Percentiles rank a stretch among this genome's conserved stretches.
These are phyloP conservation scores for Heteronetta atricapilla DNA, from an alignment of 2,113 vertebrate species.

Conservation along the genomic window DNA sequence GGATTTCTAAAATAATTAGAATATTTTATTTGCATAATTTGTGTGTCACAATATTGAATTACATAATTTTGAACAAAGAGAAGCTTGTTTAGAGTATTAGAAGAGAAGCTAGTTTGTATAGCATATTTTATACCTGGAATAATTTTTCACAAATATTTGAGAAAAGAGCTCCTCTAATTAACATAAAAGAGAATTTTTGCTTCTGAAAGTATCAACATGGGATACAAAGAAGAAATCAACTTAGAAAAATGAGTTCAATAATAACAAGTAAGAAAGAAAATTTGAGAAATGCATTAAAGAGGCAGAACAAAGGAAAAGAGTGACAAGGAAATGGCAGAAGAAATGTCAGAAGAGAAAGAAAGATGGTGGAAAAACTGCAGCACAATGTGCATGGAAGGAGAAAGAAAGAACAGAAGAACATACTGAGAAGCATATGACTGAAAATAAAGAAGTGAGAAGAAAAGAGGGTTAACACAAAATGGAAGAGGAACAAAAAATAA, in stretches of 20 bases:
- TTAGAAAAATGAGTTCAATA: neutral
- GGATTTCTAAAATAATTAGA: neutral
- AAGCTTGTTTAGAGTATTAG: neutral
- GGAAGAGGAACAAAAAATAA: neutral
- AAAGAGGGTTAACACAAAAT: neutral
- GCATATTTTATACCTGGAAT: neutral
- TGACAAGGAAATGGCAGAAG: neutral
- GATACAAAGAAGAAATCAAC: neutral
- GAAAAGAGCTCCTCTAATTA: neutral
- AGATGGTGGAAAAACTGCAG: neutral
- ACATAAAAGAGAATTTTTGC: neutral
- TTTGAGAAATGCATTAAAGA: neutral
- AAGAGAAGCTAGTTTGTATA: neutral
- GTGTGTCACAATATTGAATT: neutral
- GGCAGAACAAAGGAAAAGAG: neutral
- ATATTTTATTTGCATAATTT: neutral
- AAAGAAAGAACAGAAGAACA: neutral
- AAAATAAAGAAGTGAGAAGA: neutral
- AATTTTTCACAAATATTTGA: neutral
- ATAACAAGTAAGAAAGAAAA: neutral
- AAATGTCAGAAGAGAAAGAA: neutral
- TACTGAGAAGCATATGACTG: neutral
- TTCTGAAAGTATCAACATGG: neutral
- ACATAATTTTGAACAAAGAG: neutral
- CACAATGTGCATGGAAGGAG: fast-evolving